These are phyloP conservation scores for Callosobruchus maculatus DNA, from an alignment of 2,888 invertebrate species.

Conservation along the genomic window DNA sequence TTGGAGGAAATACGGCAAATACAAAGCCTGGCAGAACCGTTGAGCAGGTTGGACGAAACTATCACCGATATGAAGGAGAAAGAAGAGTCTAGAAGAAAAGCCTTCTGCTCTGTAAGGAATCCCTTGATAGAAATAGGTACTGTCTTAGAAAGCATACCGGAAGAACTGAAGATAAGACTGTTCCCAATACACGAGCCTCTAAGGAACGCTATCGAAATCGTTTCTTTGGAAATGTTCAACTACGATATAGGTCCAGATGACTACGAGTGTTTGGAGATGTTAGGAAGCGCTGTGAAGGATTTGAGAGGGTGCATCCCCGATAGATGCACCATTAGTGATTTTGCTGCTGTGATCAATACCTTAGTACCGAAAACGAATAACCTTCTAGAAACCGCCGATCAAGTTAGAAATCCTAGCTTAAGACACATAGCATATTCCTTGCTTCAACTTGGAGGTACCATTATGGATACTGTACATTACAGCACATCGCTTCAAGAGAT, in stretches of 20 bases:
- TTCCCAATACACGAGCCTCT: constrained; percentile 33
- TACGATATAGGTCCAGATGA: constrained; percentile 33
- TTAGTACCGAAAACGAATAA: constrained; percentile 14
- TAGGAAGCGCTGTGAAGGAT: constrained; percentile 23
- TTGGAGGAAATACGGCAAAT: constrained; percentile 36
- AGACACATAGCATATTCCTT: constrained; percentile 23
- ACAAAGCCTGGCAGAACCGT: constrained; percentile 33
- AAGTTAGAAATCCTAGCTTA: constrained; percentile 21
- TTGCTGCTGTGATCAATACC: constrained; percentile 15
- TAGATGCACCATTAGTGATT: constrained; percentile 12
- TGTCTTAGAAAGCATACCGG: constrained; percentile 32
- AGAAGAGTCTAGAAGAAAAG: constrained; percentile 29
- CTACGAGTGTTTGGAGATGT: constrained; percentile 18
- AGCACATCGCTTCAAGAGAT: neutral
- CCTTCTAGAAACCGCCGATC: constrained; percentile 16
- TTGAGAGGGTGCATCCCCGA: constrained; percentile 19
- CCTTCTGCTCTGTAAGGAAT: constrained; percentile 30
- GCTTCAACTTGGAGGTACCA: constrained; percentile 17
- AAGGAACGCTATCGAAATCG: constrained; percentile 40
- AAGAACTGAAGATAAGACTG: constrained; percentile 30
- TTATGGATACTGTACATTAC: constrained; percentile 11
- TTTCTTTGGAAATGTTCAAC: constrained; percentile 38
- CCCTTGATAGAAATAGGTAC: constrained; percentile 38
- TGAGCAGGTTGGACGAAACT: constrained; percentile 35
- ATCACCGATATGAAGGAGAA: constrained; percentile 26